Evolutionary conservation across 2,888 invertebrate genomes (phyloP).

Genomic region (Onthophagus sagittarius): DNA sequence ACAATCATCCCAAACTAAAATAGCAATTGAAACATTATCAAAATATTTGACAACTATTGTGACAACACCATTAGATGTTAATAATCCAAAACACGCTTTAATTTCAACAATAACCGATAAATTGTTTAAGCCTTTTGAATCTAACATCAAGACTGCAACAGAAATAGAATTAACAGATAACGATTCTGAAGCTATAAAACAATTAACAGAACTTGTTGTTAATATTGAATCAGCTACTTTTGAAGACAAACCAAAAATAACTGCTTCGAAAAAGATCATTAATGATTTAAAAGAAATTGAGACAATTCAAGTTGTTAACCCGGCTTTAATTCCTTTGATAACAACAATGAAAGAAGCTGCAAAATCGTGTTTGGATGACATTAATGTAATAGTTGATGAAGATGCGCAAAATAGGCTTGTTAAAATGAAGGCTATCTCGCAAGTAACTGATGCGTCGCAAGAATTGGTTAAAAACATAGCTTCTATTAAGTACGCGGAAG

Average conservation of each 20-base stretch:
- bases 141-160: neutral
- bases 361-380: slow-evolving; percentile 13
- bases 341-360: slow-evolving; percentile 6
- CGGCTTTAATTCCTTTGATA: neutral
- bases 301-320: neutral
- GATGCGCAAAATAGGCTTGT: slow-evolving; percentile 31
- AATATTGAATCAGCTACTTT: neutral
- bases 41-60: neutral
- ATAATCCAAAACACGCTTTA: neutral
- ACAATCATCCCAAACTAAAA: neutral
- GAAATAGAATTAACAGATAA: neutral
- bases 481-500: slow-evolving; percentile 37
- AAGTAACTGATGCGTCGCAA: slow-evolving; percentile 39
- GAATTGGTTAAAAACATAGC: slow-evolving; percentile 39
- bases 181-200: slow-evolving; percentile 3
- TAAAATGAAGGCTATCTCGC: slow-evolving; percentile 35
- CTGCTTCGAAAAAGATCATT: neutral
- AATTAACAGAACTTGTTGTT: neutral
- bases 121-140: neutral
- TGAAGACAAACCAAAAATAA: neutral
- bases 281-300: neutral
- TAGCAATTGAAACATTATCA: neutral
- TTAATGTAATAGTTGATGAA: slow-evolving; percentile 20
- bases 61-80: neutral
- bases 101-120: slow-evolving; percentile 3